Percentiles rank a stretch among this genome's conserved stretches.
phyloP scores from a whole-genome alignment of 2,888 invertebrate species.

The Synergus gifuensis region DNA sequence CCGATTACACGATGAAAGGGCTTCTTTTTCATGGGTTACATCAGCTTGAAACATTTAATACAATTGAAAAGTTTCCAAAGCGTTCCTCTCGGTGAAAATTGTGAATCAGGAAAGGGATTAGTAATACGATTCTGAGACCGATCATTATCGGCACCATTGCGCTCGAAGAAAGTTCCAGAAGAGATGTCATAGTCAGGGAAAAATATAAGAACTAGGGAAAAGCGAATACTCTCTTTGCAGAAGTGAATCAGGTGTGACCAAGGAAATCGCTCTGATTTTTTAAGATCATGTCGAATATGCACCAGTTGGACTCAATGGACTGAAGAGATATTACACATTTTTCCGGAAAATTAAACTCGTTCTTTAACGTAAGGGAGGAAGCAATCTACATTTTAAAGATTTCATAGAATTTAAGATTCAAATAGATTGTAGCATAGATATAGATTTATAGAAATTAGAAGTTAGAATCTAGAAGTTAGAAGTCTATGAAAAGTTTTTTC shows the following conservation, averaged over 20 bases:
- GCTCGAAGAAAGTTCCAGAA: neutral
- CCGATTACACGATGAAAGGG: neutral
- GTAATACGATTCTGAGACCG: neutral
- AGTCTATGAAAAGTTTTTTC: too few relatives aligned
- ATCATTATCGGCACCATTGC: conserved; percentile 11
- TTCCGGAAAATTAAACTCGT: conserved; percentile 29
- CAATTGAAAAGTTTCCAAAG: conserved; percentile 45
- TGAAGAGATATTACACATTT: neutral
- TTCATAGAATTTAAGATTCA: too few relatives aligned
- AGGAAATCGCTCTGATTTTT: neutral
- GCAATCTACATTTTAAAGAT: neutral
- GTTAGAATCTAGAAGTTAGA: too few relatives aligned
- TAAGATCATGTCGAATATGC: neutral
- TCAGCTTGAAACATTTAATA: conserved; percentile 40
- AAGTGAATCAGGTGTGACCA: neutral
- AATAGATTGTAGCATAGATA: too few relatives aligned
- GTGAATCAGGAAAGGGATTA: neutral
- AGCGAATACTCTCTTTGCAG: neutral
- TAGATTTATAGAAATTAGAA: too few relatives aligned
- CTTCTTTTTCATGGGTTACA: neutral
- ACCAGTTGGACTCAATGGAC: neutral
- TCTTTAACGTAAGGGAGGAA: neutral
- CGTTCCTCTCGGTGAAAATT: neutral
- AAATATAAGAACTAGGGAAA: neutral
- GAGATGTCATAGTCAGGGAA: neutral